Conservation (phyloP, 2,113 vertebrate species). For the Origma solitaria region DNA sequence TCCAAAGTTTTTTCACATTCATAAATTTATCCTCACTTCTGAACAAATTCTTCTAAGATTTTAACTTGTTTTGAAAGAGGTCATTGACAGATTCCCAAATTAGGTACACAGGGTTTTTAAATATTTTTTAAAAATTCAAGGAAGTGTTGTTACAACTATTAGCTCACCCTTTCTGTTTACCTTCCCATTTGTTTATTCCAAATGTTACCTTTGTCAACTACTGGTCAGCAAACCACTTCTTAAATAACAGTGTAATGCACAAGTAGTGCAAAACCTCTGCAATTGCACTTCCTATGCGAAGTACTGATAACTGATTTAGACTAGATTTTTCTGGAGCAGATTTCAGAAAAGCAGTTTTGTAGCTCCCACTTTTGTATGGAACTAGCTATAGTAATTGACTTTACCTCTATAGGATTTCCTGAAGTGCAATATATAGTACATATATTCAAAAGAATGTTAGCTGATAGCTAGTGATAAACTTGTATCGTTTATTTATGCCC, state of each 20-base stretch:
- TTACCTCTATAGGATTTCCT: not conserved
- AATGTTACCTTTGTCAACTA: not conserved
- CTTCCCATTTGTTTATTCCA: not conserved
- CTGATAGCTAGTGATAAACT: not conserved
- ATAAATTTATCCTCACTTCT: not conserved
- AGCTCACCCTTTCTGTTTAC: not conserved
- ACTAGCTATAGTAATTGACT: not conserved
- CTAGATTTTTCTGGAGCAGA: not conserved
- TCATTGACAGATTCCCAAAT: not conserved
- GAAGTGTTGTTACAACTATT: not conserved
- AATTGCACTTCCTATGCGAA: not conserved
- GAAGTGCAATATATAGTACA: not conserved
- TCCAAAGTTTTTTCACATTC: not conserved
- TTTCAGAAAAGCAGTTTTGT: not conserved
- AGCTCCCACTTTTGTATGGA: not conserved
- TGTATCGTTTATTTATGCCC: not conserved
- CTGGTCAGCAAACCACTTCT: not conserved
- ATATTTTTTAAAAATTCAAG: not conserved
- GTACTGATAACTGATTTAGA: not conserved
- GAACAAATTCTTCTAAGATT: not conserved
- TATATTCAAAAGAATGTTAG: not conserved
- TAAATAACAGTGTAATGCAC: not conserved
- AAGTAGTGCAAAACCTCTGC: not conserved
- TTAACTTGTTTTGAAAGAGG: not conserved
- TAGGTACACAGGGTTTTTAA: not conserved